Evolutionary conservation across 1,140 invertebrate genomes (phyloP).

Genomic region (Drosophila ambigua): DNA sequence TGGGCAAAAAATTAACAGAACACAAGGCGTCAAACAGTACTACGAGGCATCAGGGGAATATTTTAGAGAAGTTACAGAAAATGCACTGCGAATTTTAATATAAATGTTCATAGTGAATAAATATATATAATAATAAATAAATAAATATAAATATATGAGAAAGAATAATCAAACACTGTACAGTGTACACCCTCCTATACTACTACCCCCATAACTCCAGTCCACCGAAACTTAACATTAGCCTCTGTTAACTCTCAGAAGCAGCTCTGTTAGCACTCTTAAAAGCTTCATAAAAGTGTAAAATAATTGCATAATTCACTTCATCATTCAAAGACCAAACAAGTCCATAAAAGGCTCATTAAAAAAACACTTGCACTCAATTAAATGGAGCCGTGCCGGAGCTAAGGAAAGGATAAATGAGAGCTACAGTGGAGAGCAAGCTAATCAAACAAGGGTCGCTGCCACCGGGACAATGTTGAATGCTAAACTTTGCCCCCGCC

Average conservation of each 20-base stretch:
- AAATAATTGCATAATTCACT: conserved; percentile 49
- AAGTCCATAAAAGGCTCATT: conserved; percentile 78
- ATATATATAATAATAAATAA: too few relatives aligned
- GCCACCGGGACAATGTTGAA: conserved; percentile 61
- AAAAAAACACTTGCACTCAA: conserved; percentile 80
- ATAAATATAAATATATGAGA: too few relatives aligned
- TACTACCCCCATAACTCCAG: too few relatives aligned
- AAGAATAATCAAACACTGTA: too few relatives aligned
- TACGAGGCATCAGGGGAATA: not conserved
- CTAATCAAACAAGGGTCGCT: conserved; percentile 76
- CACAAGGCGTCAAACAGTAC: conserved; percentile 7
- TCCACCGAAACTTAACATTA: too few relatives aligned
- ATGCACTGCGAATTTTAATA: too few relatives aligned
- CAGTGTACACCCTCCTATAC: too few relatives aligned
- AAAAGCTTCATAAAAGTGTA: conserved; percentile 30
- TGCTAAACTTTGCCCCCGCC: conserved; percentile 54
- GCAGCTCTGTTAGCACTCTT: conserved; percentile 9
- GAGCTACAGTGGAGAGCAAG: conserved; percentile 39
- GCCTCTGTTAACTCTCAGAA: conserved; percentile 8
- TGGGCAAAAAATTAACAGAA: conserved; percentile 12
- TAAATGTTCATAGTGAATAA: too few relatives aligned
- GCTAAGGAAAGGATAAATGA: conserved; percentile 3
- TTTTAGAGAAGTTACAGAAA: not conserved
- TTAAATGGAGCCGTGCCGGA: conserved; percentile 60
- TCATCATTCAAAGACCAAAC: conserved; percentile 26